Evolutionary conservation across 2,888 invertebrate species (phyloP), one percentile per base, ranked within the genome.

Genomic region (Scrobipalpa costella): DNA sequence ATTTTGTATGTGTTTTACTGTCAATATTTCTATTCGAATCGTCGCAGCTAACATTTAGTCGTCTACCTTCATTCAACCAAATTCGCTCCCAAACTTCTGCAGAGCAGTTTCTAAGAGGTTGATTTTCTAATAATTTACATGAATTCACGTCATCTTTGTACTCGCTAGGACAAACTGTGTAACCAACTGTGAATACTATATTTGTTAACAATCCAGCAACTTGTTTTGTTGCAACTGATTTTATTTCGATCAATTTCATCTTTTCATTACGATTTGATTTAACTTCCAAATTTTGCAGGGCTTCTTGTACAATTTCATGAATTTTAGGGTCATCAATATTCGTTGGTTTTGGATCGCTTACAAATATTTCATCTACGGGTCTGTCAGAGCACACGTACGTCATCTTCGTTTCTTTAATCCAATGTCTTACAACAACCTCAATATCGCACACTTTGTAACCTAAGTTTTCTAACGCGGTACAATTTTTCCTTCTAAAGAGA

Each of bases 111-210:
- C 81, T 76, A 19, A 84, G 57, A 33, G 76, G 75, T 73, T 83
- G 80, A 57, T 76, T 75, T 63, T 77, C 70, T 62, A 85, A 67
- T 34, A 88, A 66, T 65, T 80, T 72, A 68, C 90, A 88, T 61
- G 68, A 69, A 27, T 73, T 73, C 15, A 73, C 64, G 64, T 78
- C 72, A 49, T 71, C 71, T 40, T 73, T 71, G 38, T 72, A 73
- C 68, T 79, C 78, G 70, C 89, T 92, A 8, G 80, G 73, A 69
- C 94, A 94, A 63, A 87, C 85, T 2, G 93, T 93, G 50, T 90
- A 87, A 13, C 93, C 93, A 9, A 95, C 81, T 69, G 92, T 86
- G 60, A 93, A 93, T 68, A 92, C 90, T 55, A 95, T 92, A 74
- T 90, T 92, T 34, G 93, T 93, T 61, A 92, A 73, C 34, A 81